Evolutionary conservation across 2,797 vertebrate species (phyloP).

Genomic region (Chelon labrosus): DNA sequence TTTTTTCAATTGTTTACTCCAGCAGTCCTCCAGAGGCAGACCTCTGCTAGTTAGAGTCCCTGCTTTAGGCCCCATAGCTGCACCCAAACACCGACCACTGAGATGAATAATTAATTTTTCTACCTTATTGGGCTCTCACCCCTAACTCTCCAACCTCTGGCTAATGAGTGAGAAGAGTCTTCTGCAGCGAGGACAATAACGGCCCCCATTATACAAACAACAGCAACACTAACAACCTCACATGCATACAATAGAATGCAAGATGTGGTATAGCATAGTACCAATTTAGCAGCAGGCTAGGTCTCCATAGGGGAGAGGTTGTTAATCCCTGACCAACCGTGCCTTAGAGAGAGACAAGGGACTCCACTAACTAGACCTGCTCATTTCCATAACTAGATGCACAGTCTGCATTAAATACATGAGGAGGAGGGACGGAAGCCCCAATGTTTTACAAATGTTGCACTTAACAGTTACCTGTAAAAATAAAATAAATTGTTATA

Average conservation of each 20-base stretch:
- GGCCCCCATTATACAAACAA: slow-evolving; percentile 73
- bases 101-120: slow-evolving; percentile 86
- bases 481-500: slow-evolving; percentile 69
- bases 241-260: slow-evolving; percentile 54
- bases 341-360: slow-evolving; percentile 67
- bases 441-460: slow-evolving; percentile 72
- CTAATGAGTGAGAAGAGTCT: slow-evolving; percentile 85
- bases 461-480: slow-evolving; percentile 71
- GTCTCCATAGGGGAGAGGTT: slow-evolving; percentile 75
- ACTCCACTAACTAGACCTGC: slow-evolving; percentile 63
- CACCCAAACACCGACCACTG: slow-evolving; percentile 80
- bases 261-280: slow-evolving; percentile 59
- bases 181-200: slow-evolving; percentile 69
- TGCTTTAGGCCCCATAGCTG: slow-evolving; percentile 76
- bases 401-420: slow-evolving; percentile 74
- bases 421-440: slow-evolving; percentile 18
- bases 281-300: slow-evolving; percentile 75
- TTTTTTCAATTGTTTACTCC: slow-evolving; percentile 83
- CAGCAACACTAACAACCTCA: slow-evolving; percentile 64
- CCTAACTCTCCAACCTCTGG: slow-evolving; percentile 79
- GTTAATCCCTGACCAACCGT: slow-evolving; percentile 81
- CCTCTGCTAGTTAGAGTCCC: slow-evolving; percentile 82
- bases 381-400: slow-evolving; percentile 79
- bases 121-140: slow-evolving; percentile 79
- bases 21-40: slow-evolving; percentile 75